Conservation (phyloP, 2,113 vertebrate species). For the Elaphurus davidianus region DNA sequence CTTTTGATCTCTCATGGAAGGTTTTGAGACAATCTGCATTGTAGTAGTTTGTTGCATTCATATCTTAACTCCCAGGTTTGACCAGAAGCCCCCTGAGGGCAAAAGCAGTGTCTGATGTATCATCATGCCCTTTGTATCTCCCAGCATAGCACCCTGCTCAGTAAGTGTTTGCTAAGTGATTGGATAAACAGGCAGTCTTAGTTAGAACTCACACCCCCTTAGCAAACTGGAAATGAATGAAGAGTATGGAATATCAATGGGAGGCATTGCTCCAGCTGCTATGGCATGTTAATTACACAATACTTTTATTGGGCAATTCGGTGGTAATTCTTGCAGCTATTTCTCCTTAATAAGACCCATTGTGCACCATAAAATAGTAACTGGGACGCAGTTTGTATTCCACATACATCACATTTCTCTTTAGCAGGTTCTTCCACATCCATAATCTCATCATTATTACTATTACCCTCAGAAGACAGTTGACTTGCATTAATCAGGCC, state of each 20-base stretch:
- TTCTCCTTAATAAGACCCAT: conserved; percentile 89
- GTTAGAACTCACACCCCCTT: conserved; percentile 66
- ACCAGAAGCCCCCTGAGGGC: conserved; percentile 10
- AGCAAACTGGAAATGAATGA: conserved; percentile 79
- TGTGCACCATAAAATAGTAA: conserved; percentile 87
- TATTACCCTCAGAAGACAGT: conserved; percentile 87
- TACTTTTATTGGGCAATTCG: conserved; percentile 86
- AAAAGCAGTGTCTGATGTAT: background rate
- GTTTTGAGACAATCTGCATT: background rate
- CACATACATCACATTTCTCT: conserved; percentile 83
- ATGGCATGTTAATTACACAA: conserved; percentile 85
- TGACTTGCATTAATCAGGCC: conserved; percentile 87
- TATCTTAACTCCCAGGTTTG: background rate
- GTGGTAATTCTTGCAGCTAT: conserved; percentile 84
- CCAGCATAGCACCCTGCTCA: background rate
- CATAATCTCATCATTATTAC: conserved; percentile 88
- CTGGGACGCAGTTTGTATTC: conserved; percentile 86
- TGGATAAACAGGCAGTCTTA: conserved; percentile 2
- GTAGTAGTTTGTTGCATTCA: background rate
- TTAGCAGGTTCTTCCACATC: conserved; percentile 86
- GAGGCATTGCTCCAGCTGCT: conserved; percentile 82
- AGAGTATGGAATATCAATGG: conserved; percentile 80
- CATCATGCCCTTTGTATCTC: background rate
- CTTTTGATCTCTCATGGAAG: background rate
- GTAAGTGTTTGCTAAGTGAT: background rate